These are phyloP conservation scores for Alentia gelatinosa DNA, from an alignment of 2,888 invertebrate genomes.

Conservation along the genomic window DNA sequence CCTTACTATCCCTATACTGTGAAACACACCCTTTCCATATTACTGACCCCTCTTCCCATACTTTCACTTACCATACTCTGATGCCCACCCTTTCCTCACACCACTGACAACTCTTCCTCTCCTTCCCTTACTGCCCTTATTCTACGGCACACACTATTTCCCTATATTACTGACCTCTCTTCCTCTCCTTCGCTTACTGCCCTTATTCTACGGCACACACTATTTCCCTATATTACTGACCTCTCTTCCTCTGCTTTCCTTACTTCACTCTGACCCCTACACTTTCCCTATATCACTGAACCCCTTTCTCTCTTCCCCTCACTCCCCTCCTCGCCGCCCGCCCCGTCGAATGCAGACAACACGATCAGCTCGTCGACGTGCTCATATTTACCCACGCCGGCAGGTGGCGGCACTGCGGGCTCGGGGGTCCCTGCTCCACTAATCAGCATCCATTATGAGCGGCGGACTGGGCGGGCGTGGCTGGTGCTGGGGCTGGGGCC, in stretches of 20 bases:
- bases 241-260: neutral
- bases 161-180: neutral
- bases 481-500: neutral
- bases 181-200: neutral
- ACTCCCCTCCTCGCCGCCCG: neutral
- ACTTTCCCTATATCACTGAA: neutral
- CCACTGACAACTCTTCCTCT: neutral
- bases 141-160: neutral
- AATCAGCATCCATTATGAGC: constrained; percentile 42
- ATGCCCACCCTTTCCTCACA: too few species aligned
- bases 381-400: constrained; percentile 45
- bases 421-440: neutral
- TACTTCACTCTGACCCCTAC: neutral
- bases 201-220: neutral
- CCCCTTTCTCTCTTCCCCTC: neutral
- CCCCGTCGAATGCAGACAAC: neutral
- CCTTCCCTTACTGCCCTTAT: neutral
- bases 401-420: neutral
- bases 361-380: neutral
- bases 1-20: neutral
- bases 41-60: neutral
- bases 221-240: neutral
- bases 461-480: neutral
- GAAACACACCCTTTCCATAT: neutral
- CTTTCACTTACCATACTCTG: neutral